These are phyloP conservation scores for Maccullochella peelii DNA, from an alignment of 2,113 vertebrate genomes.

Conservation along the genomic window DNA sequence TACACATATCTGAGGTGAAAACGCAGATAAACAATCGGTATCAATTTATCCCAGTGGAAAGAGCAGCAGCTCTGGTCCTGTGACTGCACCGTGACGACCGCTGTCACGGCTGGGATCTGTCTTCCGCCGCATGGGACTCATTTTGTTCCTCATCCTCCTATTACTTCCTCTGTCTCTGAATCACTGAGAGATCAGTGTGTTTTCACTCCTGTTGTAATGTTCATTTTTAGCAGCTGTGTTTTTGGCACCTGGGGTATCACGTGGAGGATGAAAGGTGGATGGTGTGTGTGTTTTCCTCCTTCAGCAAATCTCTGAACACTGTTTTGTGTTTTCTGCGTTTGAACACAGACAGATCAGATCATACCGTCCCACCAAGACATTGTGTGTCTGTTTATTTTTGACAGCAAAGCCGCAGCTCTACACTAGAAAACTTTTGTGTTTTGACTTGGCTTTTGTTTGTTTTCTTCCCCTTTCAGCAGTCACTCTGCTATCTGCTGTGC, in stretches of 20 bases:
- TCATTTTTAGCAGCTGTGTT: slow-evolving; percentile 58
- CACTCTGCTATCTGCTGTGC: slow-evolving; percentile 18
- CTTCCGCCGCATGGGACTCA: slow-evolving; percentile 56
- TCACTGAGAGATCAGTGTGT: slow-evolving; percentile 41
- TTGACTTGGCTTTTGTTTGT: slow-evolving; percentile 18
- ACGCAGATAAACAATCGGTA: slow-evolving; percentile 38
- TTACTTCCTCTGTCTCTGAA: slow-evolving; percentile 19
- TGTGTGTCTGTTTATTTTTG: slow-evolving; percentile 46
- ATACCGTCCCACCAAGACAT: slow-evolving; percentile 17
- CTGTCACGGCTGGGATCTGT: slow-evolving; percentile 64
- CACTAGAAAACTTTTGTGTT: slow-evolving; percentile 24
- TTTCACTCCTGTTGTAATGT: slow-evolving; percentile 40
- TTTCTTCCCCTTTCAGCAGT: slow-evolving; percentile 16
- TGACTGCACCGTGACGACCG: slow-evolving; percentile 67
- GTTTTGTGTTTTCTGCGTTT: slow-evolving; percentile 20
- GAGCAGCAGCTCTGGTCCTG: slow-evolving; percentile 47
- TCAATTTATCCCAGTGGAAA: slow-evolving; percentile 53
- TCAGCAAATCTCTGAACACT: slow-evolving; percentile 21
- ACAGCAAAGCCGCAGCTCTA: slow-evolving; percentile 12
- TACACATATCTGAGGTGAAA: slow-evolving; percentile 29
- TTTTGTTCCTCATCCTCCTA: slow-evolving; percentile 52
- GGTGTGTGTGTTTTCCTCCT: slow-evolving; percentile 29
- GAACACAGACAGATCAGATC: slow-evolving; percentile 36
- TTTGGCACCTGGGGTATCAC: slow-evolving; percentile 51
- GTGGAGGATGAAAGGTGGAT: slow-evolving; percentile 53